A percentile compares a stretch with the other conserved stretches of the same genome.
These are phyloP conservation scores for Porphyrio hochstetteri DNA, from an alignment of 2,113 vertebrate genomes.

Conservation along the genomic window DNA sequence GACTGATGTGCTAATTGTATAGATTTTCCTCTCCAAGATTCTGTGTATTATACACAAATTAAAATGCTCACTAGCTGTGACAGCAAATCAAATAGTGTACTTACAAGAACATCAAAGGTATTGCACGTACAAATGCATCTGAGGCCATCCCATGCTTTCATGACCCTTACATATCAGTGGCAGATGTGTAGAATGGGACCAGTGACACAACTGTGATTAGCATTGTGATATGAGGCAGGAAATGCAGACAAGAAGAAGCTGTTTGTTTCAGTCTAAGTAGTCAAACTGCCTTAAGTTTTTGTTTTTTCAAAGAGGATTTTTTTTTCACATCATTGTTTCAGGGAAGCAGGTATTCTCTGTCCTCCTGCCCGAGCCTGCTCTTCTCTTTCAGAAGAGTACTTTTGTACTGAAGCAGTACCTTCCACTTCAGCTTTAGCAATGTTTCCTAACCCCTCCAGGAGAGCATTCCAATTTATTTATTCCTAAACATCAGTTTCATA, in stretches of 20 bases:
- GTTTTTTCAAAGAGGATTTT: neutral
- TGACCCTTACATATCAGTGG: neutral
- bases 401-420: neutral
- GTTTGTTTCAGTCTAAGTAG: neutral
- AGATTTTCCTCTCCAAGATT: neutral
- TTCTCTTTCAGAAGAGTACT: neutral
- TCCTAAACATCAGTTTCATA: neutral
- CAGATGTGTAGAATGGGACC: neutral
- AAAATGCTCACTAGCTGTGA: neutral
- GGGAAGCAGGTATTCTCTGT: neutral
- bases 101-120: neutral
- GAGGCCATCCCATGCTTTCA: neutral
- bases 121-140: neutral
- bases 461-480: neutral
- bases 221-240: neutral
- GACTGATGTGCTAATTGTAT: neutral
- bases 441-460: neutral
- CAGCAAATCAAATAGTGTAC: neutral
- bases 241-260: neutral
- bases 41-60: neutral
- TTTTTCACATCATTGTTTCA: neutral
- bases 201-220: neutral
- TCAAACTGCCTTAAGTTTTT: neutral
- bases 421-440: neutral
- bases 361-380: neutral